These are phyloP conservation scores for Bilobella aurantiaca DNA, from an alignment of 1,140 invertebrate genomes.

Conservation along the genomic window DNA sequence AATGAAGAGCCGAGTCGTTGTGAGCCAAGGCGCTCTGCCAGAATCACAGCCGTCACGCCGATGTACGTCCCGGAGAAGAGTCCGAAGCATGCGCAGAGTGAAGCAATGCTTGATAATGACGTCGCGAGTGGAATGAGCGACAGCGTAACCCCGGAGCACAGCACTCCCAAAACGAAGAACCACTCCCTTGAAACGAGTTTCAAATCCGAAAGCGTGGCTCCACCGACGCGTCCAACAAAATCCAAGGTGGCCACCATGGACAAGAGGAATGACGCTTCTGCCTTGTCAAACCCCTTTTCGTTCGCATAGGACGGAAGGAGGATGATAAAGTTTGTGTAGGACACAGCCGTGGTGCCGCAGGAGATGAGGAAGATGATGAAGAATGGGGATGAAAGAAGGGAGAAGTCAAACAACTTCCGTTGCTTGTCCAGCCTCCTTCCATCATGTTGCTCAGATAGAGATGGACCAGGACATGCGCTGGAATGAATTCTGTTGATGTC, in stretches of 20 bases:
- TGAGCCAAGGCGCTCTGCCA: conserved; percentile 71
- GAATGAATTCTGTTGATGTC: conserved; percentile 43
- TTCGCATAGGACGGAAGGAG: conserved; percentile 62
- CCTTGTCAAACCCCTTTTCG: conserved; percentile 56
- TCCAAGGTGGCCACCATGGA: conserved; percentile 68
- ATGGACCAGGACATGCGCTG: conserved; percentile 39
- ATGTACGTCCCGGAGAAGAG: conserved; percentile 74
- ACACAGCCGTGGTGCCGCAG: conserved; percentile 70
- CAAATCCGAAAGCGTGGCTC: conserved; percentile 65
- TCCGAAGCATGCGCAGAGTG: conserved; percentile 63
- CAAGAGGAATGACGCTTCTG: conserved; percentile 54
- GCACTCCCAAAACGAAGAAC: conserved; percentile 65
- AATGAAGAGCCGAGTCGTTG: conserved; percentile 72
- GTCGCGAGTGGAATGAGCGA: conserved; percentile 54
- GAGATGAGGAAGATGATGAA: conserved; percentile 71
- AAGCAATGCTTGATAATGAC: conserved; percentile 47
- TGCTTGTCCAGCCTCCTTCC: no score
- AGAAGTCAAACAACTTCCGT: conserved; percentile 61
- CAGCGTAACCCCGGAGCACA: conserved; percentile 62
- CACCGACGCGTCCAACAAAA: conserved; percentile 59
- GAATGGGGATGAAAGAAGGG: conserved; percentile 62
- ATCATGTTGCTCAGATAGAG: no score
- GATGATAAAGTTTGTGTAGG: conserved; percentile 75
- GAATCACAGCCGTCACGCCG: conserved; percentile 69
- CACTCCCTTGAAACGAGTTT: conserved; percentile 61